Base-by-base conservation (phyloP, 2,888 invertebrate species). In the Horisme vitalbata region DNA sequence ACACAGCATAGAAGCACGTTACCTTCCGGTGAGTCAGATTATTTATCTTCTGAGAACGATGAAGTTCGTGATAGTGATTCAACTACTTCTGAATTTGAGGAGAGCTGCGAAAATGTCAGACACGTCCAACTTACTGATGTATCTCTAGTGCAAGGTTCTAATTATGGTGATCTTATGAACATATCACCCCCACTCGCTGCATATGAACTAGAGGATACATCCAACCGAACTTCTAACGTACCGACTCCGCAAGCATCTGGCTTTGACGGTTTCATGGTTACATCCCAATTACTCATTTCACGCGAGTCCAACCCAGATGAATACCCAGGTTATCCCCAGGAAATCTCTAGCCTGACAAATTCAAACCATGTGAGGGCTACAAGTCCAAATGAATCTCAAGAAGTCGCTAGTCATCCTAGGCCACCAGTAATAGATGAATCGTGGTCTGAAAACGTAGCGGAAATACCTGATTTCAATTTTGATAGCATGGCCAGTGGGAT, bases 11-110 rank as follows among this genome's bases (percentile, higher is more conserved):
- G 33, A 37, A 10, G 26, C 36, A 37, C 35, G 24, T 21, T 41
- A 37, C 43, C 38, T 26, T 46, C 51, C 39, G 51, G 39, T 52
- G 39, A 41, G 9, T 41, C 39, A 7, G 10, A 26, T 18, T 26
- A 14, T 26, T 21, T 12, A 21, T 21, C 20, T 6, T 11, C 21
- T 7, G 15, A 15, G 3, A 27, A 24, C 23, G 32, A 38, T 27
- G 14, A 24, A 33, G 45, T 31, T 36, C 24, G 14, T 24, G 35
- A 26, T 26, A 35, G 26, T 8, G 23, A 23, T 36, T 7, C 9
- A 27, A 26, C 24, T 23, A 23, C 30, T 30, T 13, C 23, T n/a
- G 13, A 34, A 26, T 35, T 26, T 15, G 35, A 35, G 15, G 10
- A 8, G 15, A 24, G 10, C 15, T 9, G 13, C 6, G 35, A 35